These are phyloP conservation scores for Litoditis marina DNA, from an alignment of 2,888 invertebrate genomes.

Conservation along the genomic window DNA sequence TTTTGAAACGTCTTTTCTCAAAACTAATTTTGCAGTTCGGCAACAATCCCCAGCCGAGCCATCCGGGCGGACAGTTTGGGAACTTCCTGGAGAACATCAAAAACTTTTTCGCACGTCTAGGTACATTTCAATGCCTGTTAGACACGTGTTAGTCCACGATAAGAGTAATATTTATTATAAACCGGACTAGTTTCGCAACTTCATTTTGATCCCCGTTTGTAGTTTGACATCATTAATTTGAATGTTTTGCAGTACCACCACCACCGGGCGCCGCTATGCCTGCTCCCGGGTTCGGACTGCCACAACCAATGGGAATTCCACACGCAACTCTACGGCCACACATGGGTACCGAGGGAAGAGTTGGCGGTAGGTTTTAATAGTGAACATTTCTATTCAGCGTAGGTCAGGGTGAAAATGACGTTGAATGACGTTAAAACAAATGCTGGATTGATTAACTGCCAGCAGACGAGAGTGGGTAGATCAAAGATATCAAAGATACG, in stretches of 20 bases:
- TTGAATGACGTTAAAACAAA: too few species aligned
- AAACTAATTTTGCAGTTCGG: neutral
- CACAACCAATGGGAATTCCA: neutral
- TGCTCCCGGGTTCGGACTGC: slow-evolving; percentile 2
- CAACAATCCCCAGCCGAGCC: slow-evolving; percentile 27
- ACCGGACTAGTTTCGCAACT: neutral
- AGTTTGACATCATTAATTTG: neutral
- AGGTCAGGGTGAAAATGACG: too few species aligned
- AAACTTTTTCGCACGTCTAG: slow-evolving; percentile 32
- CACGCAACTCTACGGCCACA: slow-evolving; percentile 7
- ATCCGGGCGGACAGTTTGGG: slow-evolving; percentile 40
- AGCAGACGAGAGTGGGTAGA: too few species aligned
- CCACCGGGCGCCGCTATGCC: slow-evolving; percentile 7
- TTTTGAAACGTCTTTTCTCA: too few species aligned
- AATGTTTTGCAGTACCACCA: slow-evolving; percentile 9
- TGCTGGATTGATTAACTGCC: too few species aligned
- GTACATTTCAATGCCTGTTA: slow-evolving; percentile 9
- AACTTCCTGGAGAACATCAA: slow-evolving; percentile 35
- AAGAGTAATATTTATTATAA: neutral
- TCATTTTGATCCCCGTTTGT: neutral
- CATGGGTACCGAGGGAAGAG: slow-evolving; percentile 9
- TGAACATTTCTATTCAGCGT: too few species aligned
- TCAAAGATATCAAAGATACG: too few species aligned
- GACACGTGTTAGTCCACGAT: neutral
- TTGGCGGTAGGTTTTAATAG: too few species aligned